These are phyloP conservation scores for Pogona vitticeps DNA, from an alignment of 2,113 vertebrate species.

Conservation along the genomic window DNA sequence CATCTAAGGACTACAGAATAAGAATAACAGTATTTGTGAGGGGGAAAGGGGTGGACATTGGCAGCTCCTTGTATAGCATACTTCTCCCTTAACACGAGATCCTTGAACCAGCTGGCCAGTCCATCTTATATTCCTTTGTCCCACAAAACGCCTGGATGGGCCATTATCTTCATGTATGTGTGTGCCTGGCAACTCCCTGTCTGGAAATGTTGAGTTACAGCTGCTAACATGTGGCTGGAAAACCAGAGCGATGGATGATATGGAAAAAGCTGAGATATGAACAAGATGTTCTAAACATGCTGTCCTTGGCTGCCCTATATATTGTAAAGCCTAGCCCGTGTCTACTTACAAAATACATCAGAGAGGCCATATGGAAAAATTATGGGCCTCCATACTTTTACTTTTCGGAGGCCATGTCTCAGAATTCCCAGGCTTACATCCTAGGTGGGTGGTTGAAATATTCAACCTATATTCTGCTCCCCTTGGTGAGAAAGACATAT, in stretches of 20 bases:
- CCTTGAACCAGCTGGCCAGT: background rate
- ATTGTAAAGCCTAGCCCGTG: background rate
- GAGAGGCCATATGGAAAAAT: background rate
- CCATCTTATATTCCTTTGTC: background rate
- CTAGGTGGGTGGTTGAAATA: background rate
- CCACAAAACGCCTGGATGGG: background rate
- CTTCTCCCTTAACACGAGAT: background rate
- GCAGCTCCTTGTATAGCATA: background rate
- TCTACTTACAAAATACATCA: background rate
- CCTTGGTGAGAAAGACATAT: background rate
- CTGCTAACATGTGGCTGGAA: background rate
- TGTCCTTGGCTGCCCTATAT: background rate
- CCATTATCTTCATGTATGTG: background rate
- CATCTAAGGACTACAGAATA: background rate
- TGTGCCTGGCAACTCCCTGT: background rate
- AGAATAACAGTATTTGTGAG: background rate
- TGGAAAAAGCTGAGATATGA: background rate
- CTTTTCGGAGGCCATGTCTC: no score
- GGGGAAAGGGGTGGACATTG: background rate
- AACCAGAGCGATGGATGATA: background rate
- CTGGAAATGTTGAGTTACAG: background rate
- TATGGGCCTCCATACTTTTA: no score
- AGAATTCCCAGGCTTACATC: background rate
- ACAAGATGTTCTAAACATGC: background rate
- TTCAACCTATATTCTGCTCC: background rate